Base-by-base conservation (phyloP, 53 echinoderm and acorn worm genomes). In the Crossaster papposus region DNA sequence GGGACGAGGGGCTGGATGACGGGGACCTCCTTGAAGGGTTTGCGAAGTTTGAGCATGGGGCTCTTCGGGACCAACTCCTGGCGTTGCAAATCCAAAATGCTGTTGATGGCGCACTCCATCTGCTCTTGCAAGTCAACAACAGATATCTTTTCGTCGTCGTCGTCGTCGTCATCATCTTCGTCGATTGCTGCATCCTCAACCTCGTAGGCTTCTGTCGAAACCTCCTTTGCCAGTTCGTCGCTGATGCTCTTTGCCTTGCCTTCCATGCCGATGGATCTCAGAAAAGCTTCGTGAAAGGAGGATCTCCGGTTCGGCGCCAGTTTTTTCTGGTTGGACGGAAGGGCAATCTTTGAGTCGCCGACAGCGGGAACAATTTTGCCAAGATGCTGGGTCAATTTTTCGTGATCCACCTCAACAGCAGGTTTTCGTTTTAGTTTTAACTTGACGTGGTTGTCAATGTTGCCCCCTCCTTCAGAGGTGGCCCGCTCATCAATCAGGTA, bases 81-180 rank as follows among this genome's bases (percentile, higher is more conserved):
- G 36, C 90, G 89, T 72, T 94, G 96, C 26, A 95, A 86, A 54
- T 93, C 94, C 17, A 98, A 89, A 64, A 98, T 98, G 79, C 95
- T 95, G 78, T 95, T 98, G 20, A 98, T 96, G 38, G 98, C 96
- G 78, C 93, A 93, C 79, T 94, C 90, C 92, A 96, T 96, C 51
- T 98, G 96, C 79, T 94, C 98, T 71, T 94, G 96, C 15, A 98
- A 63, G 31, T 81, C 72, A 14, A 92, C 95, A 51, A 80, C 88
- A 4, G 89, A 64, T 5, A 78, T 82, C 62, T 51, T 65, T 2
- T 86, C 80, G 0, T 90, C 85, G 0, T 73, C 80, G 0, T 90
- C 85, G 0, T 73, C 80, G 0, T 65, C 70, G 0, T 86, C 93
- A 26, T 24, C 35, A 23, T 76, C 72, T 0, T 78, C 30, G 9